phyloP scores from a whole-genome alignment of 2,888 invertebrate species.

The Seira ritae region DNA sequence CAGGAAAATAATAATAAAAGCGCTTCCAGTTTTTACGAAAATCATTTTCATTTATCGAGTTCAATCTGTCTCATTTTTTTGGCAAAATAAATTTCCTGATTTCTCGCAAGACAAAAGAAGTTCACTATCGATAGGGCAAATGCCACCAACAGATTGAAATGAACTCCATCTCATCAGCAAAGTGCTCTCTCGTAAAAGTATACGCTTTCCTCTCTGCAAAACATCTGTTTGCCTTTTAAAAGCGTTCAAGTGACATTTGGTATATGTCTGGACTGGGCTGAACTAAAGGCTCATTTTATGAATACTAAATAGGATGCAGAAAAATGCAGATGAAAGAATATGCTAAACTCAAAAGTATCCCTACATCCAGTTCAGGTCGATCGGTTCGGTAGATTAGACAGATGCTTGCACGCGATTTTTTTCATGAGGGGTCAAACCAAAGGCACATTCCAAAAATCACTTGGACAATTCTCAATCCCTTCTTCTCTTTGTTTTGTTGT shows the following conservation, averaged over 20 bases:
- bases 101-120: not conserved
- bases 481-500: not conserved
- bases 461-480: not conserved
- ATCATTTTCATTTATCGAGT: not conserved
- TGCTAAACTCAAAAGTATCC: not conserved
- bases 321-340: not conserved
- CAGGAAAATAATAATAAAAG: too few species aligned
- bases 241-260: not conserved
- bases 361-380: not conserved
- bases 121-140: not conserved
- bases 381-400: too few species aligned
- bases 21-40: not conserved
- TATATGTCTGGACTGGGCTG: not conserved
- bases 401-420: not conserved
- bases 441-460: not conserved
- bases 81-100: not conserved
- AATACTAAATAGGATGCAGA: not conserved
- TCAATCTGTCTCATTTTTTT: not conserved
- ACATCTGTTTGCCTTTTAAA: not conserved
- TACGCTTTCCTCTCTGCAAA: not conserved
- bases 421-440: not conserved
- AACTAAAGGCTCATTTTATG: not conserved
- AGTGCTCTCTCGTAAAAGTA: not conserved
- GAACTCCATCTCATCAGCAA: not conserved
- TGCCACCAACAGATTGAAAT: not conserved